Base-by-base conservation (phyloP, 2,797 vertebrate genomes). In the Acanthurus tractus region DNA sequence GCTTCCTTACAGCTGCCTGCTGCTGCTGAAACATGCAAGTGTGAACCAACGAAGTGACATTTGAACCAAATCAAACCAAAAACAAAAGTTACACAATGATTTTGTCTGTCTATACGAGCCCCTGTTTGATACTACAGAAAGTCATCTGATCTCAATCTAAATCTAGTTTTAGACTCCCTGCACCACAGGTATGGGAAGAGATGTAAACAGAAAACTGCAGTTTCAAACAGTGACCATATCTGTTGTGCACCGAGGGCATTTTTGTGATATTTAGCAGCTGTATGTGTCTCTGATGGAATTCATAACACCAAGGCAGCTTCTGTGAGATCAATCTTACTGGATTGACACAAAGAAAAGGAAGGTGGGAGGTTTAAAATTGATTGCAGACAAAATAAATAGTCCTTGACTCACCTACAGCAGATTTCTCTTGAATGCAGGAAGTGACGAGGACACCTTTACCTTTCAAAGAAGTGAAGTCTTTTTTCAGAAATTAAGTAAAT, bases 401-500 rank as follows among this genome's bases (percentile, higher is more conserved):
- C 77, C 67, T 78, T 76, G 48, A 76, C 13, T 52, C 23, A 29
- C 50, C 49, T 3, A 20, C 44, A 63, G 63, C n/a, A 38, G 17
- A 74, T 70, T 71, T 65, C 14, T 66, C 74, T 66, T 25, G n/a
- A 78, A 50, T n/a, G 18, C 25, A 55, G 46, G 13, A 44, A 67
- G 56, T 59, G 40, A 70, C 18, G 48, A 49, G 36, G 11, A 65
- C 36, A 50, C 2, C 3, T 66, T 68, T 20, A 23, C 29, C 34
- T 67, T 63, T 70, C 18, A 45, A 40, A 67, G 22, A 52, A 54
- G 13, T 76, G 61, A 78, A 0, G 40, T 40, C n/a, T 48, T 49
- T 68, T 74, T 45, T 15, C 25, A 71, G 49, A 12, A 74, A 44
- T 49, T 5, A 45, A 61, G 34, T 1, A 22, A 76, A 79, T 61